Percentiles rank a stretch among this genome's conserved stretches.
Conservation (phyloP, 2,113 vertebrate species). For the Neofelis nebulosa region DNA sequence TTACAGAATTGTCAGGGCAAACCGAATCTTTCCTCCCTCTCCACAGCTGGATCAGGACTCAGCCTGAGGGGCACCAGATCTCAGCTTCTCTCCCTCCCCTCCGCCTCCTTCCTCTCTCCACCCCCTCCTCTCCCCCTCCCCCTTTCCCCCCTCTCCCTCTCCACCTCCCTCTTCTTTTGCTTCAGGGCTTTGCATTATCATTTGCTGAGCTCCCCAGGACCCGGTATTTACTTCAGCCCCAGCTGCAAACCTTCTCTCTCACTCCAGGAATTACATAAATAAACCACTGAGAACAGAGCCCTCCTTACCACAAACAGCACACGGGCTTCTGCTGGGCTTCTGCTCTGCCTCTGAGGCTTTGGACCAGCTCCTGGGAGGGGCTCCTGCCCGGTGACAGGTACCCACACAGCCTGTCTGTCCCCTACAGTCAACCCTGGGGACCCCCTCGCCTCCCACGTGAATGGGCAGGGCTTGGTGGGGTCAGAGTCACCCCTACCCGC, state of each 20-base stretch:
- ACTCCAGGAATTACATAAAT: background rate
- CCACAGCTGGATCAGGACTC: background rate
- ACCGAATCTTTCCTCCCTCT: background rate
- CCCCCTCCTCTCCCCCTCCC: fast-evolving
- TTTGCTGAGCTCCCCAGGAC: background rate
- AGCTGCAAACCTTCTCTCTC: background rate
- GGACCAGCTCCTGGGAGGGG: slow-evolving; percentile 17
- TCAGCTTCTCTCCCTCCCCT: too few relatives aligned
- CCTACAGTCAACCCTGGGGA: background rate
- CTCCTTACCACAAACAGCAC: background rate
- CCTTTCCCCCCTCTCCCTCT: background rate
- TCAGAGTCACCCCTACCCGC: background rate
- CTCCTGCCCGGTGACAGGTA: background rate
- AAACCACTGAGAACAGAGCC: background rate
- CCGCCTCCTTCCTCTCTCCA: too few relatives aligned
- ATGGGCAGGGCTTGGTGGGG: background rate
- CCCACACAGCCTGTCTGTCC: background rate
- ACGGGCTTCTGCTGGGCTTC: background rate
- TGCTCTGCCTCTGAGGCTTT: slow-evolving; percentile 25
- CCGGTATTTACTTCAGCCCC: background rate
- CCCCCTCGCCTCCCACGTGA: background rate
- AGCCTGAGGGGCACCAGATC: background rate
- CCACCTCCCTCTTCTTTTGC: background rate
- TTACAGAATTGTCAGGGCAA: background rate
- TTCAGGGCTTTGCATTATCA: background rate